Evolutionary conservation across 1,140 invertebrate genomes (phyloP).

Genomic region (Cyphomyrmex costatus): DNA sequence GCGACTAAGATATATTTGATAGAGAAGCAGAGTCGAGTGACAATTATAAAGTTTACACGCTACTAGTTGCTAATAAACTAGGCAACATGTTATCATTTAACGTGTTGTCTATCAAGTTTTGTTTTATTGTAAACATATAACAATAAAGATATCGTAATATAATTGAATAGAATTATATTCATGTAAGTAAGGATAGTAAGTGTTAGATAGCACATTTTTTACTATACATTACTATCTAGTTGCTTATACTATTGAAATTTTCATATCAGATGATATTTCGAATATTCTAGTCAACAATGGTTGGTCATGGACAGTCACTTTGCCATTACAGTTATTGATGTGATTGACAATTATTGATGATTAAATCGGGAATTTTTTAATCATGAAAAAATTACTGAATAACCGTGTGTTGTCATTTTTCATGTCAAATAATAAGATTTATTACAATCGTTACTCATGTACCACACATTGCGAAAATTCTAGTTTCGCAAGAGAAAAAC

Average conservation of each 20-base stretch:
- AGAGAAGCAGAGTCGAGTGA: too few species aligned
- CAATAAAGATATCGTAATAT: neutral
- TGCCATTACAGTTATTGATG: neutral
- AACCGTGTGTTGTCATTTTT: neutral
- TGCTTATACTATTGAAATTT: neutral
- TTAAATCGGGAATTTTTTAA: neutral
- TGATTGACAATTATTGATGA: neutral
- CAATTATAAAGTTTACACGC: too few species aligned
- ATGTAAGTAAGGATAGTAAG: too few species aligned
- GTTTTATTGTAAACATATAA: too few species aligned
- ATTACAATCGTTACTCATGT: neutral
- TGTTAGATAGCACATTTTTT: neutral
- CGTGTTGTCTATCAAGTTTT: too few species aligned
- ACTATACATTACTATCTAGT: neutral
- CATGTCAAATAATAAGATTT: neutral
- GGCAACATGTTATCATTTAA: too few species aligned
- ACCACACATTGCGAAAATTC: neutral
- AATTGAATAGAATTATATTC: neutral
- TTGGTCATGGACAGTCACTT: neutral
- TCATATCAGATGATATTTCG: neutral
- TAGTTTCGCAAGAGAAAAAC: slow-evolving; percentile 3
- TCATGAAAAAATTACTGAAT: neutral
- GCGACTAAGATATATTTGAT: too few species aligned
- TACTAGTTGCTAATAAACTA: too few species aligned
- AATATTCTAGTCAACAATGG: neutral